Conservation (phyloP, 1,140 invertebrate genomes). For the Cryptotermes secundus region DNA sequence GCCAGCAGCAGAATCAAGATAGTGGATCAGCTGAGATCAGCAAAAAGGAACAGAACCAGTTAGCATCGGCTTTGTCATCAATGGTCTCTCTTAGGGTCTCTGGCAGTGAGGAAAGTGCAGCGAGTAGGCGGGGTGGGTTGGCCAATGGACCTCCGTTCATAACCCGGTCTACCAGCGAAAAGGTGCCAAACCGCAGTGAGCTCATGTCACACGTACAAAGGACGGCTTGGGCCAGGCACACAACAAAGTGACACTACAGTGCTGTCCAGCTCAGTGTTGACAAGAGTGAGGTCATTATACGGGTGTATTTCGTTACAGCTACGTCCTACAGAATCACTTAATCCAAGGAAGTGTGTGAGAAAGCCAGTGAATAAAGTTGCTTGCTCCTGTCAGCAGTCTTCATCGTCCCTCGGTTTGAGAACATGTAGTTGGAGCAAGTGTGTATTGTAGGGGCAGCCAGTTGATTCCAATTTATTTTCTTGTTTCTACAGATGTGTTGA, state of each 20-base stretch:
- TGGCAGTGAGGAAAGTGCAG: constrained; percentile 39
- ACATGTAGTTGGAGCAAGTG: too few species aligned
- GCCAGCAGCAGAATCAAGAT: constrained; percentile 44
- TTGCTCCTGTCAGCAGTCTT: too few species aligned
- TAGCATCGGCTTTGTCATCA: constrained; percentile 37
- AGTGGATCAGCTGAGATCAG: constrained; percentile 42
- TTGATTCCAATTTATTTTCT: too few species aligned
- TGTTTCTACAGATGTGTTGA: too few species aligned
- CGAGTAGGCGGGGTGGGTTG: constrained; percentile 24
- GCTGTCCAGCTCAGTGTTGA: too few species aligned
- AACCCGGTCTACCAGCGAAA: constrained; percentile 78
- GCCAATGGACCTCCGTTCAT: constrained; percentile 53
- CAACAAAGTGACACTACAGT: constrained; percentile 66
- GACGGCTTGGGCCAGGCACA: constrained; percentile 79
- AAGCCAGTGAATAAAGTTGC: too few species aligned
- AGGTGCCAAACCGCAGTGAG: constrained; percentile 78
- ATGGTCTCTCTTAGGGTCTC: constrained; percentile 52
- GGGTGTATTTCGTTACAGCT: too few species aligned
- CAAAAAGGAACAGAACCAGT: constrained; percentile 37
- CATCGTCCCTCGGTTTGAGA: too few species aligned
- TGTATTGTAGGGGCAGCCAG: too few species aligned
- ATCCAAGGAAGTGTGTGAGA: too few species aligned
- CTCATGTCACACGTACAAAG: constrained; percentile 79
- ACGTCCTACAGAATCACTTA: too few species aligned
- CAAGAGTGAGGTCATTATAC: too few species aligned